A percentile compares a stretch with the other conserved stretches of the same genome.
Conservation (phyloP, 2,888 invertebrate genomes). For the Drosophila atripex region DNA sequence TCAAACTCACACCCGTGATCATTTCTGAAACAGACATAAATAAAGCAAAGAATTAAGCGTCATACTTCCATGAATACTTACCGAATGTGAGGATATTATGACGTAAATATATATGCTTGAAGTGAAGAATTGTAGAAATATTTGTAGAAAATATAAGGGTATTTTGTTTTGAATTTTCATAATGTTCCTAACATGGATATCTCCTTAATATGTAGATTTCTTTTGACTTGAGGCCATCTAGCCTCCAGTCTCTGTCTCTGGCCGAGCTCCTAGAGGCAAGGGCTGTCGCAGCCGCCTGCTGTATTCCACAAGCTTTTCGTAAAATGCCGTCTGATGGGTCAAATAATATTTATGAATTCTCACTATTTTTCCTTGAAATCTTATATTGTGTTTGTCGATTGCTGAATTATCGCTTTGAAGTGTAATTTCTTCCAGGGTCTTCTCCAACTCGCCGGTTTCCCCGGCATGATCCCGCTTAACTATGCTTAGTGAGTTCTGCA, state of each 20-base stretch:
- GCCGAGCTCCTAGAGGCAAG: neutral
- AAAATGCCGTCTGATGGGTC: neutral
- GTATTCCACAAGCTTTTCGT: neutral
- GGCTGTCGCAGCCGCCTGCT: neutral
- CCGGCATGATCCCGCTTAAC: too few species aligned
- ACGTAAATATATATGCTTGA: too few species aligned
- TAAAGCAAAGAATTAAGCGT: neutral
- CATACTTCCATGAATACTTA: too few species aligned
- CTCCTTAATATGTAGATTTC: too few species aligned
- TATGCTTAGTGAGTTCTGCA: neutral
- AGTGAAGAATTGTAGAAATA: neutral
- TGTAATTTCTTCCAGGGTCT: too few species aligned
- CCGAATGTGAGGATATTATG: too few species aligned
- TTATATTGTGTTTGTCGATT: neutral
- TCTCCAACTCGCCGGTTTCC: too few species aligned
- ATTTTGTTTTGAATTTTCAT: too few species aligned
- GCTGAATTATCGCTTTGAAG: too few species aligned
- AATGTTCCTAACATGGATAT: neutral
- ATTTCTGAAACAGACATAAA: constrained; percentile 37
- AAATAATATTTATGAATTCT: neutral
- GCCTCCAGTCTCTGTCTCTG: neutral
- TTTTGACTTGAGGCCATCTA: neutral
- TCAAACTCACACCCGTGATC: constrained; percentile 59
- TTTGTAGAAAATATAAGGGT: neutral
- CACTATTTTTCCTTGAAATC: neutral